Evolutionary conservation across 2,797 vertebrate species (phyloP), one percentile per base, ranked within the genome.

Genomic region (Craterocephalus amniculus): DNA sequence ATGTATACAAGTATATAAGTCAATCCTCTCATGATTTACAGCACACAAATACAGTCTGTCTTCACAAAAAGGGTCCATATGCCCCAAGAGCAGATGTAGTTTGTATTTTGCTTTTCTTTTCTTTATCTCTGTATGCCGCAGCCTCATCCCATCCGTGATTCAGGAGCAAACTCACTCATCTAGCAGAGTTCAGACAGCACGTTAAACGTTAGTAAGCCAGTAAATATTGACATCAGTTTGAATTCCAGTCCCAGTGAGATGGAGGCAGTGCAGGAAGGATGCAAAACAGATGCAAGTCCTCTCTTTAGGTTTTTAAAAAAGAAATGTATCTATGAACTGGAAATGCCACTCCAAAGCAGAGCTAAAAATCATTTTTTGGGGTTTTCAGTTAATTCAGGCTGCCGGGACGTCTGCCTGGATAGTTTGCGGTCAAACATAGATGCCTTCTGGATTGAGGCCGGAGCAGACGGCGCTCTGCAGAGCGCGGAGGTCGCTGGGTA

Each of bases 401-500:
- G n/a, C 48, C 22, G 31, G 54, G 35, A 52, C 3, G 54, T 57
- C 35, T 60, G 20, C 54, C 43, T 48, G 13, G 45, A 52, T 20
- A 55, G 69, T n/a, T 63, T 4, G 8, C 32, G 80, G 85, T 96
- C 94, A 99, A 80, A 99, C 97, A 6, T 99, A 99, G 91, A 99
- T 98, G 88, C 97, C 97, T 81, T 99, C 97, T 0, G 97, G 97
- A 91, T 98, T 98, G 85, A 98, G 96, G 75, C 95, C 94, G 61
- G 96, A 96, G 0, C 96, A 95, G 63, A 94, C 82, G 1, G 95
- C 90, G 78, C 94, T 97, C 87, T 99, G 97, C 1, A 99, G 95
- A 60, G 95, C 89, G 14, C 96, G 96, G 29, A 98, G 95, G 87
- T 97, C 94, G 59, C 94, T 95, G 82, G 97, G 97, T 67, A 99